Conservation (phyloP, 2,888 invertebrate genomes). For the Drosophila buzzatii region DNA sequence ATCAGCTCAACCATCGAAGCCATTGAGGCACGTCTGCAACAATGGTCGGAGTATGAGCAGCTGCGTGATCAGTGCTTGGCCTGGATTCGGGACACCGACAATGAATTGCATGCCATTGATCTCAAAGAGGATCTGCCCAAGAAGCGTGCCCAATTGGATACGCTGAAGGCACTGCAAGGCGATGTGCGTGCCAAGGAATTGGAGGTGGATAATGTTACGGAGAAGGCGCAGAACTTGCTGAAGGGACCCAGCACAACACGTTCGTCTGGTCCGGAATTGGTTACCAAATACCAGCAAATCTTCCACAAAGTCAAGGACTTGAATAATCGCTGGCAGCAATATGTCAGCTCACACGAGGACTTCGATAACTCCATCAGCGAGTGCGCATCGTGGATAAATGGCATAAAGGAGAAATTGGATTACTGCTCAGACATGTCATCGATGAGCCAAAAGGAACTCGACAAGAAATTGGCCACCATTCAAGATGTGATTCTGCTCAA, state of each 20-base stretch:
- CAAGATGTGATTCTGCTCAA: conserved; percentile 95
- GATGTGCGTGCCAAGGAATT: conserved; percentile 95
- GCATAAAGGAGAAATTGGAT: conserved; percentile 92
- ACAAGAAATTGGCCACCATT: conserved; percentile 92
- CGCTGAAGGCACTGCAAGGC: conserved; percentile 92
- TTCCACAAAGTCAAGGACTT: conserved; percentile 96
- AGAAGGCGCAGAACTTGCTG: conserved; percentile 93
- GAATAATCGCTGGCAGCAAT: conserved; percentile 96
- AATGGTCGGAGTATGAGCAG: conserved; percentile 96
- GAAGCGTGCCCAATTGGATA: conserved; percentile 94
- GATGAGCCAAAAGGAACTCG: conserved; percentile 93
- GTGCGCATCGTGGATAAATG: conserved; percentile 93
- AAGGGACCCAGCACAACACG: conserved; percentile 91
- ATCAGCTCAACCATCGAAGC: conserved; percentile 92
- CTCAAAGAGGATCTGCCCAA: conserved; percentile 92
- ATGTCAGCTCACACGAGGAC: conserved; percentile 94
- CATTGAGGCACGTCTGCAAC: conserved; percentile 93
- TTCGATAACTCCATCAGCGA: conserved; percentile 93
- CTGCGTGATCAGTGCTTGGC: conserved; percentile 93
- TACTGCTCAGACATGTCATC: conserved; percentile 94
- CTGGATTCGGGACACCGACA: conserved; percentile 96
- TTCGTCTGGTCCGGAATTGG: conserved; percentile 94
- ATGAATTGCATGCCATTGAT: conserved; percentile 94
- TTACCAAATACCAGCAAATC: conserved; percentile 95
- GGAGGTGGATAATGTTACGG: conserved; percentile 96